These are phyloP conservation scores for Alloscopus bannaensis DNA, from an alignment of 2,888 invertebrate genomes.

Conservation along the genomic window DNA sequence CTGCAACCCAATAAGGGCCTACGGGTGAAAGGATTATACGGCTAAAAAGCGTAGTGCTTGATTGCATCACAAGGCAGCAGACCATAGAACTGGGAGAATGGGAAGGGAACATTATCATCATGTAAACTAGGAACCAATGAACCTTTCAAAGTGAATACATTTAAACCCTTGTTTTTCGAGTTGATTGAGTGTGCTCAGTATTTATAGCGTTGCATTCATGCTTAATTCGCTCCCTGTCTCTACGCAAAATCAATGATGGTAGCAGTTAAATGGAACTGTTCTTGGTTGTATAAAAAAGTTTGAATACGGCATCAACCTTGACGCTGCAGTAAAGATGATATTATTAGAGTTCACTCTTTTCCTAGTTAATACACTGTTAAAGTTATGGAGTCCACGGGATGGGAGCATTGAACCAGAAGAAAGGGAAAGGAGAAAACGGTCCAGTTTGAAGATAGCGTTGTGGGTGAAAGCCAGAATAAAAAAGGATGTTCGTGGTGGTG, in stretches of 20 bases:
- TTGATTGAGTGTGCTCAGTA: background rate
- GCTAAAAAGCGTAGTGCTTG: conserved; percentile 3
- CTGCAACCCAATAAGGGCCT: conserved; percentile 20
- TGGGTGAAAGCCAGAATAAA: no score
- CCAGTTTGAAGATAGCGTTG: background rate
- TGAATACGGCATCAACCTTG: conserved; percentile 5
- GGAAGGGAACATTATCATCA: background rate
- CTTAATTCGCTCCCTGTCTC: no score
- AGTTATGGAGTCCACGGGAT: conserved; percentile 2
- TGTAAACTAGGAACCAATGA: conserved; percentile 27
- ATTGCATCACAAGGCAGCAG: background rate
- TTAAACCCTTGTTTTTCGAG: background rate
- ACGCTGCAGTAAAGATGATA: background rate
- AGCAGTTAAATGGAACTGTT: no score
- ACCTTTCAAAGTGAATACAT: conserved; percentile 11
- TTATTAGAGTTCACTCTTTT: conserved; percentile 6
- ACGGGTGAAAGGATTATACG: conserved; percentile 21
- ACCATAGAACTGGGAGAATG: background rate
- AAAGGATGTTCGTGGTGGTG: no score
- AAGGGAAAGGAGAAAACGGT: background rate
- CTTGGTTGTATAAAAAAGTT: no score
- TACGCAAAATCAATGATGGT: no score
- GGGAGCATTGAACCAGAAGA: conserved; percentile 37
- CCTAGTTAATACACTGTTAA: conserved; percentile 9
- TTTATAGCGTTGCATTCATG: no score